Conservation (phyloP, 2,888 invertebrate species). For the Anarsia innoxiella region DNA sequence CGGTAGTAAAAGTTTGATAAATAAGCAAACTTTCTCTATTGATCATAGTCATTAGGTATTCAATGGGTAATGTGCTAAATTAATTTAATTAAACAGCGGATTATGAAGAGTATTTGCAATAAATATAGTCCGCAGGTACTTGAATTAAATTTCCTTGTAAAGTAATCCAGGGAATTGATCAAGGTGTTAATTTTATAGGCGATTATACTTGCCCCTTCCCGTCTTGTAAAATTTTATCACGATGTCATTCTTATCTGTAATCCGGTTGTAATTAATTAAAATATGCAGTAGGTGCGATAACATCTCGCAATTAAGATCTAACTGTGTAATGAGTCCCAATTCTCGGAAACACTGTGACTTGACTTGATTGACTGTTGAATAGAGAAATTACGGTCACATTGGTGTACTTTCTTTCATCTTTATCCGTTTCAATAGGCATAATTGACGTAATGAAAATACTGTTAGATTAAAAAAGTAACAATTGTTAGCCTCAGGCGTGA, state of each 20-base stretch:
- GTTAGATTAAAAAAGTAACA: too few species aligned
- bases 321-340: constrained; percentile 4
- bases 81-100: too few species aligned
- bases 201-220: constrained; percentile 3
- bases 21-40: too few species aligned
- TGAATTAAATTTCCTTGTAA: too few species aligned
- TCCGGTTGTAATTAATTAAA: constrained; percentile 15
- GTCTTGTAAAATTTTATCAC: constrained; percentile 10
- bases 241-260: constrained; percentile 15
- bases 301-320: constrained; percentile 13
- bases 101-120: too few species aligned
- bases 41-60: too few species aligned
- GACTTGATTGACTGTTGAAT: constrained; percentile 10
- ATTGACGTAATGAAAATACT: too few species aligned
- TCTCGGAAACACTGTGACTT: constrained; percentile 12
- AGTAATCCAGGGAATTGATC: too few species aligned
- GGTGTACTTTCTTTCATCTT: constrained; percentile 3
- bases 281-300: constrained; percentile 13
- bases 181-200: background rate
- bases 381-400: constrained; percentile 9
- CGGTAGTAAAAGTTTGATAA: too few species aligned
- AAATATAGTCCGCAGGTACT: too few species aligned
- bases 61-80: too few species aligned
- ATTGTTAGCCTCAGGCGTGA: too few species aligned
- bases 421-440: background rate